These are phyloP conservation scores for Montifringilla adamsi DNA, from an alignment of 2,113 vertebrate species.

Conservation along the genomic window DNA sequence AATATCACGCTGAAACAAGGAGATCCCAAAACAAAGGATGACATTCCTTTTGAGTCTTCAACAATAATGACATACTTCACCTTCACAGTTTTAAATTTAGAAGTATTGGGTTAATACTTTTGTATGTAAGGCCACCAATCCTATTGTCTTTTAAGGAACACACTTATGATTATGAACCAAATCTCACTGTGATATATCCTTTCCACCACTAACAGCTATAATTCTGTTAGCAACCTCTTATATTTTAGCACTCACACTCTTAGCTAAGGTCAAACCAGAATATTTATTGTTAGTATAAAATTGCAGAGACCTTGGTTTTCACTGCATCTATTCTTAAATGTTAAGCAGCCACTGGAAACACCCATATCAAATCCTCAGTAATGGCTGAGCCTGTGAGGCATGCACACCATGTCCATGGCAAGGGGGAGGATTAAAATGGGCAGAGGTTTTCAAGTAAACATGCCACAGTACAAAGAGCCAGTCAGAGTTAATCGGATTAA, in stretches of 20 bases:
- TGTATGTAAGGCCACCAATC: neutral
- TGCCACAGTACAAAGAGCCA: constrained; percentile 20
- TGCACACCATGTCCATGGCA: neutral
- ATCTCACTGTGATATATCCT: neutral
- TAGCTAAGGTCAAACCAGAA: neutral
- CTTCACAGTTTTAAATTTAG: neutral
- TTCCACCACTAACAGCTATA: neutral
- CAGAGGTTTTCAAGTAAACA: constrained; percentile 30
- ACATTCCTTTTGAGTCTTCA: neutral
- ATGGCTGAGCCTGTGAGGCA: neutral
- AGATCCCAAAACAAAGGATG: neutral
- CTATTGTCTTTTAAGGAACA: neutral
- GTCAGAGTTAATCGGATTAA: constrained; percentile 30
- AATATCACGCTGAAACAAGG: neutral
- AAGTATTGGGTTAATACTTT: neutral
- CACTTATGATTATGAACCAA: neutral
- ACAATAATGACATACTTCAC: neutral
- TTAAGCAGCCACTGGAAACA: neutral
- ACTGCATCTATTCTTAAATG: neutral
- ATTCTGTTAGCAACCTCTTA: neutral
- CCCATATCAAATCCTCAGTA: neutral
- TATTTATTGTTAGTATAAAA: neutral
- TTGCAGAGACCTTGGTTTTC: neutral
- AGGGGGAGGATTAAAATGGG: neutral
- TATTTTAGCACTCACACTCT: neutral